phyloP scores from a whole-genome alignment of 2,797 vertebrate genomes.

The Chromobotia macracanthus region DNA sequence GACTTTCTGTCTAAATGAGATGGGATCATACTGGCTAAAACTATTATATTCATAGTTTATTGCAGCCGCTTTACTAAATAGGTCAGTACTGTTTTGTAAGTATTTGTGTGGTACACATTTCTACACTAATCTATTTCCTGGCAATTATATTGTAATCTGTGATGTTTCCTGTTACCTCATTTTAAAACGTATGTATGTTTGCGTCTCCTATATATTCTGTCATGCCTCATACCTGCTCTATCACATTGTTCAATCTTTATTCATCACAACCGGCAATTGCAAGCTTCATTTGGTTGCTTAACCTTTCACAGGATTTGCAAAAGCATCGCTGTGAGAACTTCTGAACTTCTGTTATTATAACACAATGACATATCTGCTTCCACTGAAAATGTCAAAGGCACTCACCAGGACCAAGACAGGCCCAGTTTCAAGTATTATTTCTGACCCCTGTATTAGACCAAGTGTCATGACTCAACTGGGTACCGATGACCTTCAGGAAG shows the following conservation, averaged over 20 bases:
- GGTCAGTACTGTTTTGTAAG: conserved; percentile 21
- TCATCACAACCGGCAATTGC: neutral
- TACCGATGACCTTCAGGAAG: neutral
- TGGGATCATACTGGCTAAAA: neutral
- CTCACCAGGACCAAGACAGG: conserved; percentile 9
- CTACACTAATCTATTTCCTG: conserved; percentile 12
- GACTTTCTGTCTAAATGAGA: conserved; percentile 14
- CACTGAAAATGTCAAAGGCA: conserved; percentile 33
- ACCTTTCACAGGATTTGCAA: conserved; percentile 2
- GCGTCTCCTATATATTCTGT: neutral
- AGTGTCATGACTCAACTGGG: neutral
- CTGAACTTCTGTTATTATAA: conserved; percentile 6
- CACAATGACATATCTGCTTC: neutral
- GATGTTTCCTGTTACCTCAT: conserved; percentile 23
- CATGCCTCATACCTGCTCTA: neutral
- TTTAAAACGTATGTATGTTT: conserved; percentile 5
- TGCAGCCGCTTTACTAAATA: conserved; percentile 5
- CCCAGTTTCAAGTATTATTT: conserved; percentile 12
- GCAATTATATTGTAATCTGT: conserved; percentile 9
- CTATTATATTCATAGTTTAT: neutral
- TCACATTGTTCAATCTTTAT: conserved; percentile 5
- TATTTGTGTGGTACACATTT: conserved; percentile 18
- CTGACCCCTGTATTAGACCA: neutral
- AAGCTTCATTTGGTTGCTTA: neutral
- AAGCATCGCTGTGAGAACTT: neutral